These are phyloP conservation scores for Camarhynchus parvulus DNA, from an alignment of 2,113 vertebrate species.

Conservation along the genomic window DNA sequence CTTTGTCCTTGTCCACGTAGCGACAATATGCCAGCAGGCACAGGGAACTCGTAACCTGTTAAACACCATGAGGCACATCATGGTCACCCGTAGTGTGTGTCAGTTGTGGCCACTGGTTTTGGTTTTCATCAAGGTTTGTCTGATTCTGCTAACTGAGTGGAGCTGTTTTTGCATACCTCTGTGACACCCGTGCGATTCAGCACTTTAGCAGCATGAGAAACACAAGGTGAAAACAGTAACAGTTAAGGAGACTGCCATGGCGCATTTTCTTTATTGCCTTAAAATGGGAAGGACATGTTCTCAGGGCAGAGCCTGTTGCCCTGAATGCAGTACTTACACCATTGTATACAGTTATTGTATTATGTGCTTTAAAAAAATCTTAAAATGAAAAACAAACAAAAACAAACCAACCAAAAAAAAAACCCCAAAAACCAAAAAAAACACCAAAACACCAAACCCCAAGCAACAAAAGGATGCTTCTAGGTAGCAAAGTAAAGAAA, in stretches of 20 bases:
- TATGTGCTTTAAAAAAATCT: background rate
- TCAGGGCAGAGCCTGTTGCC: background rate
- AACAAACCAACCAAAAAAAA: background rate
- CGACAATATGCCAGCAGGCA: background rate
- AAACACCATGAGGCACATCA: background rate
- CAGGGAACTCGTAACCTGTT: background rate
- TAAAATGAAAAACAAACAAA: background rate
- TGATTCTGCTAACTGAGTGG: background rate
- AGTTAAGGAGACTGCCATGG: background rate
- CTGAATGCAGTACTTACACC: background rate
- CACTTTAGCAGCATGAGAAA: background rate
- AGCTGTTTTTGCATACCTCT: fast-evolving
- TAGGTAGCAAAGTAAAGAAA: background rate
- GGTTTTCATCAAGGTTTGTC: background rate
- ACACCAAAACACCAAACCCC: too few species aligned
- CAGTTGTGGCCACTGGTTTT: background rate
- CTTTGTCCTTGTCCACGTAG: background rate
- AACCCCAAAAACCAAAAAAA: background rate
- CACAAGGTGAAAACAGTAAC: background rate
- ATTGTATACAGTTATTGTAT: background rate
- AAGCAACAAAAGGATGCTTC: background rate
- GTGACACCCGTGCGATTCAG: background rate
- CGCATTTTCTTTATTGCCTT: background rate
- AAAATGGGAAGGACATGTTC: background rate
- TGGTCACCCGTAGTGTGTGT: background rate